Base-by-base conservation (phyloP, 2,113 vertebrate species). In the Saguinus imperator region DNA sequence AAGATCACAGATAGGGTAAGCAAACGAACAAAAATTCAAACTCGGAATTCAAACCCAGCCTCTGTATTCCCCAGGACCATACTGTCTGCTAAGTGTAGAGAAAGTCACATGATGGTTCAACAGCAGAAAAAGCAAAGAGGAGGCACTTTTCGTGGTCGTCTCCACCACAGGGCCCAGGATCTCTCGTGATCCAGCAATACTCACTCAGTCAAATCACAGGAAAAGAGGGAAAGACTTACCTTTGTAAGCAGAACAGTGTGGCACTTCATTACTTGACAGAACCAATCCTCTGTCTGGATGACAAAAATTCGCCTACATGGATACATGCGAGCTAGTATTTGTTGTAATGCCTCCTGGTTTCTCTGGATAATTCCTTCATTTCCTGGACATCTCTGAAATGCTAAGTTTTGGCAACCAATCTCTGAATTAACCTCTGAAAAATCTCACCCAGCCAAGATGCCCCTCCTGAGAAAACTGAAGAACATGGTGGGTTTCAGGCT, bases 151-250 rank as follows among this genome's bases (percentile, higher is more conserved):
- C 12, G 6, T 1, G 25, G 7, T 8, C 73, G 0, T 50, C 7
- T 50, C 50, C 75, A 37, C 57, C 0, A 0, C 0, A 5, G 43
- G 8, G 23, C 21, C 52, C 32, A 13, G 37, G 37, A 25, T 20
- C 32, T 17, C 17, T 5, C 8, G 0, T 35, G 16, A 79, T 2
- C 25, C 66, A 35, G 73, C 0, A 0, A 27, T 48, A 23, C 45
- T 40, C 25, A n/a, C 29, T n/a, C 20, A 2, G 37, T 58, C 21
- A 66, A 66, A 89, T 29, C 12, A 48, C 66, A 86, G 6, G 25
- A 48, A 14, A 43, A 4, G 5, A 3, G 4, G 4, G 27, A 35
- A 43, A 61, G 40, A 43, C 1, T 40, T 6, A 12, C 32, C 73
- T 66, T 3, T 3, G 20, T 9, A 20, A 58, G 64, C 57, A 12